Conservation (phyloP, 2,113 vertebrate species). For the Plestiodon gilberti region DNA sequence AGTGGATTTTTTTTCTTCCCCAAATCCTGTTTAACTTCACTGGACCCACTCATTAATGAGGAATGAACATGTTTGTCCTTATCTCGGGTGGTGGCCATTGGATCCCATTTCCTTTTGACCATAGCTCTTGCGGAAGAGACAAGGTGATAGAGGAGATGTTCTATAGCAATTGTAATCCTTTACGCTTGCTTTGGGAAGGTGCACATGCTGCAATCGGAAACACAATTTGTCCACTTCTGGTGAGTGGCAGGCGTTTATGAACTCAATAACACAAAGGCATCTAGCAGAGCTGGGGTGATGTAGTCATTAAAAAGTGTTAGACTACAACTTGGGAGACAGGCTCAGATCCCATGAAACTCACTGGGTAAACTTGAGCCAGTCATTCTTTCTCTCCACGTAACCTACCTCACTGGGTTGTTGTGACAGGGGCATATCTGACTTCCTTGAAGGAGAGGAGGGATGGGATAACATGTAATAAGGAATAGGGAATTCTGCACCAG, state of each 20-base stretch:
- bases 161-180: not conserved
- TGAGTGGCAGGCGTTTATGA: not conserved
- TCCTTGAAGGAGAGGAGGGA: too few species aligned
- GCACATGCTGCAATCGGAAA: not conserved
- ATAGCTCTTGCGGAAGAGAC: not conserved
- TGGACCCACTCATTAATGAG: not conserved
- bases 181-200: not conserved
- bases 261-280: not conserved
- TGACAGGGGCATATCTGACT: too few species aligned
- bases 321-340: too few species aligned
- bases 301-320: too few species aligned
- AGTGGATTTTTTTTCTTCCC: not conserved
- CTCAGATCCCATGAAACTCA: too few species aligned
- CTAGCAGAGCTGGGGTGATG: not conserved
- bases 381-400: too few species aligned
- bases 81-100: not conserved
- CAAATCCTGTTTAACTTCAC: not conserved
- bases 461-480: too few species aligned
- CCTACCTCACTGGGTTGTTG: too few species aligned
- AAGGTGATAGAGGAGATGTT: not conserved
- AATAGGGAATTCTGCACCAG: too few species aligned
- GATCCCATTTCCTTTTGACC: not conserved
- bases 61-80: not conserved
- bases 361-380: too few species aligned
- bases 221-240: not conserved